Conservation (phyloP, 1,140 invertebrate species). For the Neodiprion fabricii region DNA sequence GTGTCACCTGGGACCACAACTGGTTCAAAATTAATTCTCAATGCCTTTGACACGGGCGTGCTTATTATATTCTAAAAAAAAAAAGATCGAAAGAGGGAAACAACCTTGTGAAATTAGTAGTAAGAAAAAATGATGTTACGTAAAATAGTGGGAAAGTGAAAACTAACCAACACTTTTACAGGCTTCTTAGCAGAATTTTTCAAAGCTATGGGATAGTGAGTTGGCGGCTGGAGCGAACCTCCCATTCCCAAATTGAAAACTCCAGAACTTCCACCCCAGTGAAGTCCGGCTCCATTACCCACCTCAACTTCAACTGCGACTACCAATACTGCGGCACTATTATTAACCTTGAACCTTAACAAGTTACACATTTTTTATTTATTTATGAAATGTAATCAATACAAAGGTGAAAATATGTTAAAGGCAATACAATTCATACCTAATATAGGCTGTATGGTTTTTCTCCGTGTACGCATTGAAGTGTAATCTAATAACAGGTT, state of each 20-base stretch:
- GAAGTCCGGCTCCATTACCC: slow-evolving; percentile 73
- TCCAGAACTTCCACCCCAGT: slow-evolving; percentile 73
- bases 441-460: slow-evolving; percentile 85
- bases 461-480: slow-evolving; percentile 77
- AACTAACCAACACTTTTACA: slow-evolving; percentile 73
- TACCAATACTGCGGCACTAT: slow-evolving; percentile 73
- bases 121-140: slow-evolving; percentile 15
- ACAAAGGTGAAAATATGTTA: neutral
- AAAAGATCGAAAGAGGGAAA: slow-evolving; percentile 25
- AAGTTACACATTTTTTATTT: slow-evolving; percentile 13
- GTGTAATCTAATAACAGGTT: slow-evolving; percentile 86
- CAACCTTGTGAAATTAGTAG: slow-evolving; percentile 6
- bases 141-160: slow-evolving; percentile 21
- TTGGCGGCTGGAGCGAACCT: slow-evolving; percentile 71
- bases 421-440: slow-evolving; percentile 49
- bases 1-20: slow-evolving; percentile 70
- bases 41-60: slow-evolving; percentile 66
- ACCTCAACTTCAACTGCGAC: slow-evolving; percentile 91
- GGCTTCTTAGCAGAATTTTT: slow-evolving; percentile 76
- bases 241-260: slow-evolving; percentile 85
- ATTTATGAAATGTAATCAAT: slow-evolving; percentile 13
- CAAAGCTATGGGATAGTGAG: slow-evolving; percentile 70
- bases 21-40: slow-evolving; percentile 68
- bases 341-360: slow-evolving; percentile 75
- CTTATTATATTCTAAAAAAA: slow-evolving; percentile 64